Percentiles rank a stretch among this genome's conserved stretches.
These are phyloP conservation scores for Eretmocerus hayati DNA, from an alignment of 2,888 invertebrate genomes.

Conservation along the genomic window DNA sequence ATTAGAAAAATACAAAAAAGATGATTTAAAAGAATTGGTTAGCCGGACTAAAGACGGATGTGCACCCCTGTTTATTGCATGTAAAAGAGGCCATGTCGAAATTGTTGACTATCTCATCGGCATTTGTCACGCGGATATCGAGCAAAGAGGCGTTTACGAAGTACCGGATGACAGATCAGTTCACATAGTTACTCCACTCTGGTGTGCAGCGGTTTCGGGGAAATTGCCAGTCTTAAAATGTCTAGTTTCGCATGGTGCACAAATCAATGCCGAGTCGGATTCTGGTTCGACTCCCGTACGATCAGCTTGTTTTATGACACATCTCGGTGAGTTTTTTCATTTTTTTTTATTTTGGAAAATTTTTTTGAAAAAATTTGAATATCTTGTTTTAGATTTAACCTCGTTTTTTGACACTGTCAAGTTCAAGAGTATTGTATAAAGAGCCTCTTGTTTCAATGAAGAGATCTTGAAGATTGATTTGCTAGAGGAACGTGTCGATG, in stretches of 20 bases:
- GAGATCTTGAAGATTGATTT: slow-evolving; percentile 4
- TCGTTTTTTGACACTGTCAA: not conserved
- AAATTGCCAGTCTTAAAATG: slow-evolving; percentile 69
- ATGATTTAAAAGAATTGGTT: slow-evolving; percentile 61
- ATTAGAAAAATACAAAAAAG: slow-evolving; percentile 55
- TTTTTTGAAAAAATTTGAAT: not conserved
- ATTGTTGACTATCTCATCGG: slow-evolving; percentile 80
- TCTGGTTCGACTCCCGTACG: slow-evolving; percentile 84
- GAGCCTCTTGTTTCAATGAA: not conserved
- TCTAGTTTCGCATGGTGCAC: slow-evolving; percentile 71
- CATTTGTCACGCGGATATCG: slow-evolving; percentile 75
- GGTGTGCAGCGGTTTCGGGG: slow-evolving; percentile 88
- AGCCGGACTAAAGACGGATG: slow-evolving; percentile 66
- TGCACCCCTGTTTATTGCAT: slow-evolving; percentile 73
- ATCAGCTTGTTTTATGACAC: slow-evolving; percentile 90
- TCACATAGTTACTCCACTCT: slow-evolving; percentile 81
- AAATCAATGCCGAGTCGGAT: slow-evolving; percentile 81
- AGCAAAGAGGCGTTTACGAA: slow-evolving; percentile 79
- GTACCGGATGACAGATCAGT: slow-evolving; percentile 73
- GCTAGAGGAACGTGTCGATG: slow-evolving; percentile 3
- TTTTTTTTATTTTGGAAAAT: not conserved
- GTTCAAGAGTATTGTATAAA: not conserved
- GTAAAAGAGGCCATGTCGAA: slow-evolving; percentile 72
- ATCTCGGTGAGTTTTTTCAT: slow-evolving; percentile 61
- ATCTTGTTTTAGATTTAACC: not conserved